Evolutionary conservation across 2,888 invertebrate species (phyloP).

Genomic region (Melanotus villosus): DNA sequence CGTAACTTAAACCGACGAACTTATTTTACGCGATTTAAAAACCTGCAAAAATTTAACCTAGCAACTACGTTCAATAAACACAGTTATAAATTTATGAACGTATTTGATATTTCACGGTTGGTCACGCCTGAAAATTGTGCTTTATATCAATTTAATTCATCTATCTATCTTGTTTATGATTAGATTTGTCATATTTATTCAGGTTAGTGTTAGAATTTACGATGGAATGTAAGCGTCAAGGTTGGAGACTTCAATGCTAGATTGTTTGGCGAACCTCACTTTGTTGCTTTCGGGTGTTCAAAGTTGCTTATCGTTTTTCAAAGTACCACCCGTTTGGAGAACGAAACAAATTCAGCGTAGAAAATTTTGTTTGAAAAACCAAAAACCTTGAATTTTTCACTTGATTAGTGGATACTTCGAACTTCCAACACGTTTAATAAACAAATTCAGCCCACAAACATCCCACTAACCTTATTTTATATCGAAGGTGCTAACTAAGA

Average conservation of each 20-base stretch:
- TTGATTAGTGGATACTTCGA: constrained; percentile 2
- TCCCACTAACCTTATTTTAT: constrained; percentile 17
- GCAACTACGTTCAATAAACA: no score
- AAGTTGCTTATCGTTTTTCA: neutral
- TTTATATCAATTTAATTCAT: neutral
- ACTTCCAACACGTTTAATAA: constrained; percentile 7
- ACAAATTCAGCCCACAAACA: constrained; percentile 24
- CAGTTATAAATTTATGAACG: no score
- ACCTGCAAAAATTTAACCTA: no score
- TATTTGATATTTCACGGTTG: neutral
- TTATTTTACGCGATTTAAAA: no score
- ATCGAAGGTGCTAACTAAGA: constrained; percentile 5
- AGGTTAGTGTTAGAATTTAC: constrained; percentile 8
- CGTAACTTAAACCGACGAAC: no score
- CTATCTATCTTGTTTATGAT: neutral
- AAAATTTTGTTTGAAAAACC: neutral
- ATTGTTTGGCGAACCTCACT: neutral
- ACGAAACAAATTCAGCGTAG: neutral
- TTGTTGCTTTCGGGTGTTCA: neutral
- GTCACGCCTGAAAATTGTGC: neutral
- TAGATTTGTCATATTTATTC: neutral
- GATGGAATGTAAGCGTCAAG: constrained; percentile 18
- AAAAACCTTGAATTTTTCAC: constrained; percentile 21
- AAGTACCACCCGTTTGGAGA: neutral
- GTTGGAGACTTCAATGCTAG: constrained; percentile 9